Percentiles rank a stretch among this genome's conserved stretches.
Evolutionary conservation across 2,797 vertebrate species (phyloP).

Genomic region (Ceryle rudis): DNA sequence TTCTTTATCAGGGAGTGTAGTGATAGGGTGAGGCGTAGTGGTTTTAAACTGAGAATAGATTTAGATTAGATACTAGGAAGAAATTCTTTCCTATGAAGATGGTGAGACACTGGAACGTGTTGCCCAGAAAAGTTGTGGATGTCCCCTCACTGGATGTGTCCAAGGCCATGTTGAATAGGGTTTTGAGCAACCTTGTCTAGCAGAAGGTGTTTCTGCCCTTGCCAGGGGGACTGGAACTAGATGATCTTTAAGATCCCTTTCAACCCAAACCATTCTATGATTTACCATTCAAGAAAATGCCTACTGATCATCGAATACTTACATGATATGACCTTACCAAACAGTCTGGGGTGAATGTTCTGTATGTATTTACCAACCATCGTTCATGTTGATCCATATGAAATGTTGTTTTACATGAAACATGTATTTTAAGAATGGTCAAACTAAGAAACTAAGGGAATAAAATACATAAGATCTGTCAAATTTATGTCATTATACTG

Average conservation of each 20-base stretch:
- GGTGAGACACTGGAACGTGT: too few species aligned
- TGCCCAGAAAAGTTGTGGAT: too few species aligned
- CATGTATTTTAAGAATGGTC: neutral
- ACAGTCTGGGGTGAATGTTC: neutral
- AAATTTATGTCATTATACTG: neutral
- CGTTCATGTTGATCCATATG: neutral
- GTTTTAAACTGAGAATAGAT: neutral
- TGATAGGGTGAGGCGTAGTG: rapidly evolving
- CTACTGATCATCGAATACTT: neutral
- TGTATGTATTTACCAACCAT: neutral
- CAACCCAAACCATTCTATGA: too few species aligned
- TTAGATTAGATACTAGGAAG: too few species aligned
- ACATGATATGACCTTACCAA: neutral
- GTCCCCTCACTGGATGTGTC: too few species aligned
- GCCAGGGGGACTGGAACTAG: neutral
- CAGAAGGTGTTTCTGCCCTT: too few species aligned
- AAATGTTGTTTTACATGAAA: neutral
- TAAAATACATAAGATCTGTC: neutral
- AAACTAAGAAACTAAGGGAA: neutral
- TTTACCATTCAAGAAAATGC: neutral
- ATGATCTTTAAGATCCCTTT: neutral
- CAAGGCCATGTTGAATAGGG: too few species aligned
- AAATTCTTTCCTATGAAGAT: too few species aligned
- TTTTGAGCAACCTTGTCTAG: too few species aligned
- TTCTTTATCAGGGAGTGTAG: neutral